A percentile compares a stretch with the other conserved stretches of the same genome.
phyloP scores from a whole-genome alignment of 2,888 invertebrate species.

The Rhamphomyia laevipes region DNA sequence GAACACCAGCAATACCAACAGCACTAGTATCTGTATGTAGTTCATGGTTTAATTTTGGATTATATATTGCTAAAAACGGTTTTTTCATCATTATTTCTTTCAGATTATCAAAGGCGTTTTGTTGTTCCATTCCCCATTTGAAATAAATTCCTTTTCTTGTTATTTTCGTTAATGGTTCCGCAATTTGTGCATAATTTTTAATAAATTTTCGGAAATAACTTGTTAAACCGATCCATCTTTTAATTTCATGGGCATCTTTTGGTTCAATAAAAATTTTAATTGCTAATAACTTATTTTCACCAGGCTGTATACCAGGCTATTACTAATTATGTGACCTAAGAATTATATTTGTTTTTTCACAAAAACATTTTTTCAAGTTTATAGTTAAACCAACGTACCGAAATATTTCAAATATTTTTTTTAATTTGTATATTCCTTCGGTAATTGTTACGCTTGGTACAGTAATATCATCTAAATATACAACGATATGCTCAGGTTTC shows the following conservation, averaged over 20 bases:
- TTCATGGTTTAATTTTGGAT: background rate
- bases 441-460: background rate
- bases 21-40: no score
- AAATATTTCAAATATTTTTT: background rate
- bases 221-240: background rate
- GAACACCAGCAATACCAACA: background rate
- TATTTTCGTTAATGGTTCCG: background rate
- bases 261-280: no score
- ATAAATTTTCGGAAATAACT: conserved; percentile 1
- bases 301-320: no score
- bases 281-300: background rate
- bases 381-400: no score
- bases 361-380: no score
- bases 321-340: background rate
- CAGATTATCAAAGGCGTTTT: background rate
- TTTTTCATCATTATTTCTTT: background rate
- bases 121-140: background rate
- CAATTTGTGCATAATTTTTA: background rate
- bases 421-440: background rate
- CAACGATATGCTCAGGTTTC: background rate
- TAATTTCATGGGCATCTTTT: background rate
- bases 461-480: background rate
- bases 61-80: background rate
- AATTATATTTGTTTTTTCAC: background rate
- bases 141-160: background rate